Conservation (phyloP, 2,113 vertebrate species). For the Herpetotheres cachinnans region DNA sequence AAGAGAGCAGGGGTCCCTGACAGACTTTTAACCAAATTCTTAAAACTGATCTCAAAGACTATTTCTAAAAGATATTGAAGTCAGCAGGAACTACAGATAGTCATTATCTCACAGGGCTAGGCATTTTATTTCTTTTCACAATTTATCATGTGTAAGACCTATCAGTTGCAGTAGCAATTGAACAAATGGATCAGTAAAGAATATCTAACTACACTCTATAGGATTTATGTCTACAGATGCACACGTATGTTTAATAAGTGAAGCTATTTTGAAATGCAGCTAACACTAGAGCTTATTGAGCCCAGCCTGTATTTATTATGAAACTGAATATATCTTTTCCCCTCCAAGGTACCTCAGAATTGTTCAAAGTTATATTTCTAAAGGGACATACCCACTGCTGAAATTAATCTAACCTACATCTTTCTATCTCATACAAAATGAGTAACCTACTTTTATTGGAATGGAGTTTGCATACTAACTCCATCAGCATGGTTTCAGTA, state of each 20-base stretch:
- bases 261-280: constrained; percentile 4
- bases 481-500: background rate
- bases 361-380: background rate
- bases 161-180: background rate
- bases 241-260: background rate
- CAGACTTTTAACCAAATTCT: background rate
- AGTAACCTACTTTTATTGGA: background rate
- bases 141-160: background rate
- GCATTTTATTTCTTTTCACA: background rate
- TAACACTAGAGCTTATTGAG: background rate
- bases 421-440: background rate
- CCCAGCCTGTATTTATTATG: background rate
- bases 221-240: background rate
- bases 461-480: background rate
- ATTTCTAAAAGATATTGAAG: background rate
- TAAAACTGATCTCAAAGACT: background rate
- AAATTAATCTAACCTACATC: background rate
- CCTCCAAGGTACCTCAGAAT: background rate
- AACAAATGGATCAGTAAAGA: background rate
- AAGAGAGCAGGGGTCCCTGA: background rate
- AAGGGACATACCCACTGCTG: background rate
- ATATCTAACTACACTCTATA: background rate
- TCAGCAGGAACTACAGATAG: background rate
- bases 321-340: background rate
- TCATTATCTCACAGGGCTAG: background rate